Evolutionary conservation across 2,888 invertebrate genomes (phyloP), one percentile per base, ranked within the genome.

Genomic region (Poecilobothrus nobilitatus): DNA sequence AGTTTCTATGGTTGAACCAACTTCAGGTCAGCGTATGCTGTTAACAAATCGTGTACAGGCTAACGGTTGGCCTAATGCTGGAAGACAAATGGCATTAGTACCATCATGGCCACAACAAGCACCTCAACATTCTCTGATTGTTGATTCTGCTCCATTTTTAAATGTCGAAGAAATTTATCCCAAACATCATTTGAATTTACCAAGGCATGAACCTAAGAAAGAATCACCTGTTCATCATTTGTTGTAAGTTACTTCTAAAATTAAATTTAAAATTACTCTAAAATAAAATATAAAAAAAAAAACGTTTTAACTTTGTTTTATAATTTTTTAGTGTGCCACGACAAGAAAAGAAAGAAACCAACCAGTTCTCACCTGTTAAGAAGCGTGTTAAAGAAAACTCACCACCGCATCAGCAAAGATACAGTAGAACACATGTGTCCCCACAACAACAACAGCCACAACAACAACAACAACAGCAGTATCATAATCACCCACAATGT

Each of bases 331-430:
- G 81, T 75, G 81, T 81, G 74, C 82, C 82, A 71, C 80, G 82
- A 66, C 82, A 87, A 75, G 88, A 91, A 77, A 94, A 93, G 80
- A 93, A 94, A 80, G 91, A 91, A 78, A 90, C 91, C 69, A 91
- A 92, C 69, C 96, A 96, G 79, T 83, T 97, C 76, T 96, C 95
- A 76, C 97, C 97, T 2, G 96, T 97, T 34, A 97, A 97, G 85
- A 97, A 97, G 81, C 88, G 97, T 21, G 96, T 97, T 64, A 97
- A 97, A 81, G 97, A 97, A 79, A 95, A 94, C 77, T 94, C 95
- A 33, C 96, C 96, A 33, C 95, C 93, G 63, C 87, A 88, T 70
- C 82, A 81, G 74, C 82, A 82, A 74, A 81, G 81, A 61, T 81
- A 81, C 70, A 81, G 80, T 75, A 79, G 81, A 66, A 75, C 80